These are phyloP conservation scores for Apis cerana DNA, from an alignment of 1,140 invertebrate species.

Conservation along the genomic window DNA sequence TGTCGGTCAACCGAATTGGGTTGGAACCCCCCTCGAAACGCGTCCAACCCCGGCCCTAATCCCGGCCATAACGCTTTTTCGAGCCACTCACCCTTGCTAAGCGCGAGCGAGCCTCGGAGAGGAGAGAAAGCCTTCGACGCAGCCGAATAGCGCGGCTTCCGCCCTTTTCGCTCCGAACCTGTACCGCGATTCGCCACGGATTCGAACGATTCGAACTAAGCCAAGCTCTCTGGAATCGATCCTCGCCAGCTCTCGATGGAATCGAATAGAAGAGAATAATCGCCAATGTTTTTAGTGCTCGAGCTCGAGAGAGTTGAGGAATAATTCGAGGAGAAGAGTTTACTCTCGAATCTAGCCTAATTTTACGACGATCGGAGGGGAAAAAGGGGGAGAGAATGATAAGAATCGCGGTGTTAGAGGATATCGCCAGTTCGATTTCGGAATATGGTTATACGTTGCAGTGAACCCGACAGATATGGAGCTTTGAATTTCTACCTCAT, in stretches of 20 bases:
- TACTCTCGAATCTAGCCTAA: too few species aligned
- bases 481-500: slow-evolving; percentile 68
- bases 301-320: too few species aligned
- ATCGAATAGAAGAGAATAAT: too few species aligned
- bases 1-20: slow-evolving; percentile 72
- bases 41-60: slow-evolving; percentile 39
- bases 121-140: neutral
- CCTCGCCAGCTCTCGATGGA: neutral
- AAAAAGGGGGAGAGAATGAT: neutral
- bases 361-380: neutral
- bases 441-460: slow-evolving; percentile 59
- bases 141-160: slow-evolving; percentile 10
- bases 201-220: neutral
- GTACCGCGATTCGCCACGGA: slow-evolving; percentile 33
- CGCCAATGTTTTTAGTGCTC: too few species aligned
- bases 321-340: too few species aligned
- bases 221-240: neutral
- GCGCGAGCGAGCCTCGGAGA: neutral
- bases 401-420: slow-evolving; percentile 36
- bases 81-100: neutral
- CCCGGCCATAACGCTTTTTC: slow-evolving; percentile 58
- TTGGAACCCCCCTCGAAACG: slow-evolving; percentile 35
- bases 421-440: slow-evolving; percentile 30
- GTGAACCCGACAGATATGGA: slow-evolving; percentile 71
- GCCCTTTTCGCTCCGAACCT: neutral